Conservation (phyloP, 2,113 vertebrate species). For the Gavialis gangeticus region DNA sequence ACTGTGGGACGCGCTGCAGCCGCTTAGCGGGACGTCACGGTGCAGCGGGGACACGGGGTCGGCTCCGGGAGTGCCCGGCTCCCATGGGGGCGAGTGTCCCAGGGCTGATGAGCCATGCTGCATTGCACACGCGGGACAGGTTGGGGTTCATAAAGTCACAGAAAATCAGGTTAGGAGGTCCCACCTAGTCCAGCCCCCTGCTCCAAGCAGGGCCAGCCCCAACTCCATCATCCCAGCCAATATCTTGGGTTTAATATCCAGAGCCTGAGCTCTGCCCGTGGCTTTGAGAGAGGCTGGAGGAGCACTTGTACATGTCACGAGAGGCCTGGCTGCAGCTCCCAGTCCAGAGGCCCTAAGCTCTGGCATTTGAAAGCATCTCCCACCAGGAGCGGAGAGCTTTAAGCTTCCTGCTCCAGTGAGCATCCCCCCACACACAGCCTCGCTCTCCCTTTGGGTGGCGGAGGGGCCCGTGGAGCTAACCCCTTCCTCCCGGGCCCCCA, state of each 20-base stretch:
- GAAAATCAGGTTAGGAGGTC: too few relatives aligned
- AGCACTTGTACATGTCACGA: too few relatives aligned
- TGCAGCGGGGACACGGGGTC: not conserved
- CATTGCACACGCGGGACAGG: not conserved
- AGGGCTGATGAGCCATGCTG: not conserved
- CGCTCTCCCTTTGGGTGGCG: not conserved
- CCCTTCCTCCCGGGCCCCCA: accelerated
- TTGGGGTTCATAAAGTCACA: not conserved
- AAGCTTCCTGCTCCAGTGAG: not conserved
- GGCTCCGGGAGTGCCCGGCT: not conserved
- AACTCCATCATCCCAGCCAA: too few relatives aligned
- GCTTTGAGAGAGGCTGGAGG: too few relatives aligned
- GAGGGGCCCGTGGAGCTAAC: not conserved
- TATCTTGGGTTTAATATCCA: not conserved
- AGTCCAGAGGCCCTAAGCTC: not conserved
- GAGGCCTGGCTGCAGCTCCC: not conserved
- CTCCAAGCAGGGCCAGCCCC: too few relatives aligned
- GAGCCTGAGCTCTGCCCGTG: not conserved
- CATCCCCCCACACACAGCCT: not conserved
- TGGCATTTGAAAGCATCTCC: not conserved
- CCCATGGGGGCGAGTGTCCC: not conserved
- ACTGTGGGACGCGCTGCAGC: not conserved
- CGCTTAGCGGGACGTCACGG: not conserved
- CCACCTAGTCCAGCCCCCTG: too few relatives aligned
- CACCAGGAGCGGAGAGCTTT: not conserved